Evolutionary conservation across 2,797 vertebrate genomes (phyloP), one percentile per base, ranked within the genome.

Genomic region (Thamnophis elegans): DNA sequence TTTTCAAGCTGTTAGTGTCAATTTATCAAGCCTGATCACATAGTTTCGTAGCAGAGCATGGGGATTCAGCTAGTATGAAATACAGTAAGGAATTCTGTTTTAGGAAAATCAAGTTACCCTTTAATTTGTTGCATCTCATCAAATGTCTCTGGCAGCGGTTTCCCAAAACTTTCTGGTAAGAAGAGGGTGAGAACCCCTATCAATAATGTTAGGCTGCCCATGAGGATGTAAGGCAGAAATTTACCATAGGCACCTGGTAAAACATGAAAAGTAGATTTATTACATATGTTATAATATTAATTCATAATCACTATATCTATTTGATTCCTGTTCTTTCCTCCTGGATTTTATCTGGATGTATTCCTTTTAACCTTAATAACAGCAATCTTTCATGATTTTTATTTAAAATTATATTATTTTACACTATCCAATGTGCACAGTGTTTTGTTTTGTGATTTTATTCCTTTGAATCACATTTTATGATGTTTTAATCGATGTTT

Each of bases 171-270:
- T 97, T 99, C 99, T 0, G 99, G 99, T 89, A 99, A 98, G 93
- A 99, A 98, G 86, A 99, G 97, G 42, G 98, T 98, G 12, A 99
- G 96, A 94, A 99, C 97, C 94, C 98, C 98, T 0, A 98, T 97
- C 93, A 98, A 93, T 89, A 97, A 88, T 0, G 98, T 98, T 55
- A 99, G 97, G 94, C 98, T 98, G 56, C 99, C 99, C 97, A 99
- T 98, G 91, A 99, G 93, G 94, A 98, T 98, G 68, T 99, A 99
- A 4, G 99, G 99, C 55, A 99, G 97, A 95, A 98, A 97, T 94
- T 96, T 92, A 58, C 98, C 97, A 78, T 98, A 99, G 92, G 97
- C 98, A 96, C 98, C 99, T 99, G 97, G 94, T 87, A 96, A 94
- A 95, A 93, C 28, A 96, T 0, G 32, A 6, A 78, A 93, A 2